Base-by-base conservation (phyloP, 2,797 vertebrate species). In the Coendou prehensilis region DNA sequence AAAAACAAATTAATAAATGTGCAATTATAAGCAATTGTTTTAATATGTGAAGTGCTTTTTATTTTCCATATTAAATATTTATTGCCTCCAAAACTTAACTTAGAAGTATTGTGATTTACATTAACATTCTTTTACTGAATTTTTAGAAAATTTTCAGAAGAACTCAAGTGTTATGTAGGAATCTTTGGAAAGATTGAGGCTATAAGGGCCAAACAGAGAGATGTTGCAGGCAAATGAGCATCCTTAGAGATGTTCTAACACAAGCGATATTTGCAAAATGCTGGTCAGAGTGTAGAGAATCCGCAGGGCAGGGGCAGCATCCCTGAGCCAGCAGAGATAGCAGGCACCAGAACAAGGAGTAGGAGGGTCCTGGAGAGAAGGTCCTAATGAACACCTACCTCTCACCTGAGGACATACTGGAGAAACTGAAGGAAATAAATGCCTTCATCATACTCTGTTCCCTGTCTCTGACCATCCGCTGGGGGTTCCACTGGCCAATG, bases 31-130 rank as follows among this genome's bases (percentile, higher is more conserved):
- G 22, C 33, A 71, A 89, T 23, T 80, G 37, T n/a, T 92, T 89
- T 92, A 75, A 78, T 67, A 75, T 94, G 61, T 26, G 50, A 83
- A 90, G 57, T 87, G 41, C n/a, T 83, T 37, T 89, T 92, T 87
- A 33, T 83, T 78, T 94, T 84, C 56, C 18, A 67, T 15, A 14
- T 61, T 89, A 89, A 81, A 56, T 9, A 69, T 83, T 95, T 93
- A 37, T n/a, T 13, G 45, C 41, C n/a, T 90, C 88, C 50, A 67
- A 28, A 92, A 47, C 45, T 37, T 37, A 94, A 59, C 52, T 80
- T 67, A 52, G 45, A 79, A 95, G n/a, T 63, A 33, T 23, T 92
- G 37, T 88, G 57, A 93, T 52, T 94, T 64, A 63, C 79, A 30
- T 67, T 69, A 84, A 81, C 45, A 64, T 78, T 52, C 73, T 41